These are phyloP conservation scores for Lydus trimaculatus DNA, from an alignment of 2,888 invertebrate species.

Conservation along the genomic window DNA sequence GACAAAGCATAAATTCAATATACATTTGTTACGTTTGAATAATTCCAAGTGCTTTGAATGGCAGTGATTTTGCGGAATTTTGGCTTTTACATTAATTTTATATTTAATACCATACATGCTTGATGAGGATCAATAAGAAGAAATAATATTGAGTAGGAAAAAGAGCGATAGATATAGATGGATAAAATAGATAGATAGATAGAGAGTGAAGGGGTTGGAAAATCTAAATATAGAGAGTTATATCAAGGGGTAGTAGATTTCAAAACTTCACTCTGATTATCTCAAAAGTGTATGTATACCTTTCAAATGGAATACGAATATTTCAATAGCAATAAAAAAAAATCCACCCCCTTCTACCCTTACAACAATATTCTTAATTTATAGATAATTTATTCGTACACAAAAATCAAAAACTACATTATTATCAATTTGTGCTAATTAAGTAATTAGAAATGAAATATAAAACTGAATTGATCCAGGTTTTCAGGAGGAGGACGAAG, in stretches of 20 bases:
- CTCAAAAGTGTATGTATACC: constrained; percentile 34
- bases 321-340: constrained; percentile 27
- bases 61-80: constrained; percentile 39
- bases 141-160: constrained; percentile 24
- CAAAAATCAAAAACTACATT: neutral
- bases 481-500: constrained; percentile 13
- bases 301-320: constrained; percentile 37
- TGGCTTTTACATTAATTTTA: constrained; percentile 39
- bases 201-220: neutral
- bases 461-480: constrained; percentile 5
- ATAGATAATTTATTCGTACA: neutral
- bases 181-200: too few relatives aligned
- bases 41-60: constrained; percentile 35
- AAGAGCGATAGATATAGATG: too few relatives aligned
- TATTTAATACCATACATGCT: constrained; percentile 15
- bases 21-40: constrained; percentile 43
- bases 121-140: constrained; percentile 36
- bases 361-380: too few relatives aligned
- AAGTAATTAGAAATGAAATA: constrained; percentile 1
- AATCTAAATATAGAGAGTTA: constrained; percentile 1
- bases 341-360: neutral
- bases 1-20: constrained; percentile 47
- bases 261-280: constrained; percentile 36
- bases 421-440: neutral
- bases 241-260: constrained; percentile 20